A percentile compares a stretch with the other conserved stretches of the same genome.
These are phyloP conservation scores for Dascillus cervinus DNA, from an alignment of 2,888 invertebrate species.

Conservation along the genomic window DNA sequence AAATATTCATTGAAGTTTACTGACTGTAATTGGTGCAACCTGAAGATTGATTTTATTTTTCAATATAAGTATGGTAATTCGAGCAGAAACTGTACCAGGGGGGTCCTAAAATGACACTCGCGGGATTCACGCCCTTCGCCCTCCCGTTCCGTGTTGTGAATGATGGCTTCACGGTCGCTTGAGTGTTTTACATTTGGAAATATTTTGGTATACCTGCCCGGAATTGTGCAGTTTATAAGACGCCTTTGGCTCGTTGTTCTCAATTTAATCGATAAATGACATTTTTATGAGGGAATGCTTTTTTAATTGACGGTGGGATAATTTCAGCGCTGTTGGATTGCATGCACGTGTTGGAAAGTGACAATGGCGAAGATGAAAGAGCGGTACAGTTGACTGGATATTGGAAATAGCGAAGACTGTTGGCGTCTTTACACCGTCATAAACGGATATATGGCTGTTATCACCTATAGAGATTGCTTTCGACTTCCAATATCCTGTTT, in stretches of 20 bases:
- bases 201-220: constrained; percentile 4
- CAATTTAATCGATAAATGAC: too few species aligned
- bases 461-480: constrained; percentile 12
- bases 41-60: constrained; percentile 14
- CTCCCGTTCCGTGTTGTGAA: constrained; percentile 8
- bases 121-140: constrained; percentile 17
- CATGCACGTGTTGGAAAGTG: constrained; percentile 4
- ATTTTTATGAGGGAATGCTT: too few species aligned
- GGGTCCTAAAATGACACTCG: constrained; percentile 14
- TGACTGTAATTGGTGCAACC: constrained; percentile 1
- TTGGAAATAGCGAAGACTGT: constrained; percentile 10
- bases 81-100: constrained; percentile 11
- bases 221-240: too few species aligned
- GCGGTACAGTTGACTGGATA: constrained; percentile 7
- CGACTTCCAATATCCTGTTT: constrained; percentile 9
- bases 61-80: constrained; percentile 19
- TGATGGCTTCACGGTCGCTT: constrained; percentile 12
- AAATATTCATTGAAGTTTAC: too few species aligned
- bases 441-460: constrained; percentile 14
- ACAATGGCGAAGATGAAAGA: constrained; percentile 7
- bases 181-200: constrained; percentile 19
- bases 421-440: constrained; percentile 9
- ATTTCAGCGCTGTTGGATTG: too few species aligned
- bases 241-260: too few species aligned
- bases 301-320: too few species aligned